Percentiles rank a stretch among this genome's conserved stretches.
Evolutionary conservation across 2,888 invertebrate species (phyloP).

Genomic region (Alitta virens): DNA sequence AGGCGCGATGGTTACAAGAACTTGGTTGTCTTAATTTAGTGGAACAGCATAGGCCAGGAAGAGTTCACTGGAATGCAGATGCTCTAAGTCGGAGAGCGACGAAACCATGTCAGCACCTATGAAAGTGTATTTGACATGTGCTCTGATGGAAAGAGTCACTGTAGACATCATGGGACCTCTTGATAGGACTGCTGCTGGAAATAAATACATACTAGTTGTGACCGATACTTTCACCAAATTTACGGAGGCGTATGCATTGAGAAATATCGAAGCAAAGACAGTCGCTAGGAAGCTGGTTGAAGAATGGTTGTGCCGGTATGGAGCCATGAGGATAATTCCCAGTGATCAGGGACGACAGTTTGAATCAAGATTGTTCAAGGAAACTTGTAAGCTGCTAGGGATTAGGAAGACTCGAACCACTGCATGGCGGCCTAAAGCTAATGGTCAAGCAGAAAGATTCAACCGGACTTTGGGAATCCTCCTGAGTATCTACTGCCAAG

Average conservation of each 20-base stretch:
- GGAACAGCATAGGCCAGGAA: neutral
- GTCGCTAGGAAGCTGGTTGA: slow-evolving; percentile 25
- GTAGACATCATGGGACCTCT: slow-evolving; percentile 30
- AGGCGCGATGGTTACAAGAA: slow-evolving; percentile 12
- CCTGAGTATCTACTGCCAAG: slow-evolving; percentile 30
- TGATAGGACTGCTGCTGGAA: slow-evolving; percentile 18
- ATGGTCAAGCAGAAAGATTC: slow-evolving; percentile 37
- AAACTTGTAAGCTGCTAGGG: slow-evolving; percentile 20
- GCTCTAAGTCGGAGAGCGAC: neutral
- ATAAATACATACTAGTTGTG: slow-evolving; percentile 28
- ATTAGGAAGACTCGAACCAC: slow-evolving; percentile 25
- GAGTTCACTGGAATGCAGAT: slow-evolving; percentile 9
- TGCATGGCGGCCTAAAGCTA: slow-evolving; percentile 16
- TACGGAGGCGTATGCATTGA: slow-evolving; percentile 25
- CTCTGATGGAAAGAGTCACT: slow-evolving; percentile 30
- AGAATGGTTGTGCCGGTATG: slow-evolving; percentile 28
- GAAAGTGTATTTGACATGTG: slow-evolving; percentile 11
- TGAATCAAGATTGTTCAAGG: slow-evolving; percentile 18
- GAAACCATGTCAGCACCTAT: slow-evolving; percentile 5
- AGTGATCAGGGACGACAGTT: slow-evolving; percentile 27
- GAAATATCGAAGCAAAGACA: slow-evolving; percentile 25
- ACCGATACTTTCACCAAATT: slow-evolving; percentile 25
- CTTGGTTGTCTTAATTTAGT: slow-evolving; percentile 6
- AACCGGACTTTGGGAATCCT: slow-evolving; percentile 36
- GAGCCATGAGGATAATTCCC: slow-evolving; percentile 23